A percentile compares a stretch with the other conserved stretches of the same genome.
These are phyloP conservation scores for Clavelina lepadiformis DNA, from an alignment of 23 tunicate species.

Conservation along the genomic window DNA sequence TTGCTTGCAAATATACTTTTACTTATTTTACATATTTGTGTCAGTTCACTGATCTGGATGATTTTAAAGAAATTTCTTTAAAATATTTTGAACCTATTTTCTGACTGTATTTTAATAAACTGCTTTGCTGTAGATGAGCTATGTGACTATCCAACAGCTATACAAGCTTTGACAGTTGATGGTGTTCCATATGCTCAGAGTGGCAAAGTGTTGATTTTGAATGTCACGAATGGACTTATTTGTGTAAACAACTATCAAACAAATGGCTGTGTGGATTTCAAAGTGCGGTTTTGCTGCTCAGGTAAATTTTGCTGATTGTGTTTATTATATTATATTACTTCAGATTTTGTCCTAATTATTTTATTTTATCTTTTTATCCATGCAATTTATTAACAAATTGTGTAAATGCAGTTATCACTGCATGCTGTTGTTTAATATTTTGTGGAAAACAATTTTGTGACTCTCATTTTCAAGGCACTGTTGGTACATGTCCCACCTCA, in stretches of 20 bases:
- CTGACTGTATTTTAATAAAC: not conserved
- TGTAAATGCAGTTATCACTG: too few relatives aligned
- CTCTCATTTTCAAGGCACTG: slow-evolving; percentile 3
- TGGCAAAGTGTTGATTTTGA: slow-evolving; percentile 10
- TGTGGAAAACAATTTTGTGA: too few relatives aligned
- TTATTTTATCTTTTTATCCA: too few relatives aligned
- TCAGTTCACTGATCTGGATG: not conserved
- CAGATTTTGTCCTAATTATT: too few relatives aligned
- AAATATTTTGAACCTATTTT: not conserved
- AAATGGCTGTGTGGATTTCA: slow-evolving; percentile 27
- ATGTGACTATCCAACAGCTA: slow-evolving; percentile 14
- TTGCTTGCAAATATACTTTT: not conserved
- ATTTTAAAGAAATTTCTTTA: not conserved
- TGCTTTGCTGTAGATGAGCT: not conserved
- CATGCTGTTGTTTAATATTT: too few relatives aligned
- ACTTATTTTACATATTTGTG: not conserved
- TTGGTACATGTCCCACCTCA: slow-evolving; percentile 5
- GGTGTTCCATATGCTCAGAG: slow-evolving; percentile 19
- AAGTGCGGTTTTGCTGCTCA: slow-evolving; percentile 32
- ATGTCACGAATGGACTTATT: slow-evolving; percentile 14
- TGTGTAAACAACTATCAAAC: slow-evolving; percentile 34
- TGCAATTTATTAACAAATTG: too few relatives aligned
- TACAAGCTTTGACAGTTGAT: slow-evolving; percentile 5
- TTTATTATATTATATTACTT: too few relatives aligned
- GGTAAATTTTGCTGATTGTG: slow-evolving; percentile 6